Percentiles rank a stretch among this genome's conserved stretches.
These are phyloP conservation scores for Ichneumon xanthorius DNA, from an alignment of 2,888 invertebrate genomes.

Conservation along the genomic window DNA sequence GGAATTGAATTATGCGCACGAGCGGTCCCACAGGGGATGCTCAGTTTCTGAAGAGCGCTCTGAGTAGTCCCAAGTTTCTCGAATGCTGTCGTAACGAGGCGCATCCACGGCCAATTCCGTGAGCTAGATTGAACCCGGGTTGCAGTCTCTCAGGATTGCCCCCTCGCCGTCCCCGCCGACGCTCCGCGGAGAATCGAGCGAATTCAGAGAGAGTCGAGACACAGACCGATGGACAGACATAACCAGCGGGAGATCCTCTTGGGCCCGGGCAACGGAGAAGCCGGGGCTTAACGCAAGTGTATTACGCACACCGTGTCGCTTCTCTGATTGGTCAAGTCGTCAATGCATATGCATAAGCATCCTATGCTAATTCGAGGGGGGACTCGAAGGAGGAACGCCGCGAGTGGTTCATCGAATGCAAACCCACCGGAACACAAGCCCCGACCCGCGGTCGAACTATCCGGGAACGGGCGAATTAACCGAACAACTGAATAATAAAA, in stretches of 20 bases:
- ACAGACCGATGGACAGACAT: conserved; percentile 56
- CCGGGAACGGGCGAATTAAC: background rate
- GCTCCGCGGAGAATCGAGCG: conserved; percentile 33
- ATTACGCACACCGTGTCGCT: conserved; percentile 55
- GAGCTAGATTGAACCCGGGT: conserved; percentile 26
- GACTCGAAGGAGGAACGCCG: conserved; percentile 22
- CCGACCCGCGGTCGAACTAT: background rate
- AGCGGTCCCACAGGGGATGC: background rate
- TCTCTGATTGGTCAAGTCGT: conserved; percentile 72
- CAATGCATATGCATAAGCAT: conserved; percentile 71
- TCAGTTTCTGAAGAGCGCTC: background rate
- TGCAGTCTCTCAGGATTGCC: conserved; percentile 36
- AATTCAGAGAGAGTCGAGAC: conserved; percentile 28
- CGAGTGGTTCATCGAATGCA: conserved; percentile 27
- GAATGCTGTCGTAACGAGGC: conserved; percentile 48
- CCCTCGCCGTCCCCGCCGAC: background rate
- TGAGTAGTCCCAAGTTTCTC: conserved; percentile 31
- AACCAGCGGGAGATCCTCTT: conserved; percentile 28
- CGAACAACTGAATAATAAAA: background rate
- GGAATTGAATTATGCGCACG: background rate
- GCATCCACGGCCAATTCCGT: conserved; percentile 44
- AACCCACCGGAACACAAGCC: background rate
- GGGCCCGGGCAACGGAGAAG: conserved; percentile 21
- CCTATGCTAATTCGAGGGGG: conserved; percentile 67
- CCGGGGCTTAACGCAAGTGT: conserved; percentile 28